These are phyloP conservation scores for Potamarius usumacintae DNA, from an alignment of 2,113 vertebrate genomes.

Conservation along the genomic window DNA sequence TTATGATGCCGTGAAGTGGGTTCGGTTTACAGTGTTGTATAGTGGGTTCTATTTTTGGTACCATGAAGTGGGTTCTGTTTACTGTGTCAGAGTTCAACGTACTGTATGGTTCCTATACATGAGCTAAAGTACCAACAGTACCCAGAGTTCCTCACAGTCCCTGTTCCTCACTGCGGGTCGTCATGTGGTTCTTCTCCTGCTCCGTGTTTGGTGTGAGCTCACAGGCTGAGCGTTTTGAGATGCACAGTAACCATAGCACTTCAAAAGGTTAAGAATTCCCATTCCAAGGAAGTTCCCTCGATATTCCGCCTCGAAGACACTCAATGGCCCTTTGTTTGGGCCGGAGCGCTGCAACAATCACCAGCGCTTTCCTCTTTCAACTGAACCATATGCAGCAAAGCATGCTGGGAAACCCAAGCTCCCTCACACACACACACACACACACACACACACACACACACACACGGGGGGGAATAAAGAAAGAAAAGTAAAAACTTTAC, in stretches of 20 bases:
- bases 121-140: constrained; percentile 52
- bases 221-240: constrained; percentile 19
- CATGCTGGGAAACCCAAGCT: constrained; percentile 59
- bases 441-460: too few species aligned
- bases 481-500: constrained; percentile 15
- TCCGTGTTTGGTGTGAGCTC: neutral
- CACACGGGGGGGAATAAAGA: neutral
- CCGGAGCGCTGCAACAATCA: constrained; percentile 56
- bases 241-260: constrained; percentile 52
- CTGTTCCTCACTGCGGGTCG: neutral
- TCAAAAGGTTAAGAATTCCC: constrained; percentile 63
- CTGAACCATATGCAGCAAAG: constrained; percentile 41
- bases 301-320: constrained; percentile 49
- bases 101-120: constrained; percentile 18
- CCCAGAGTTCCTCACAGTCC: constrained; percentile 1
- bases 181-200: neutral
- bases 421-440: constrained; percentile 47
- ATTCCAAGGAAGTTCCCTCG: constrained; percentile 53
- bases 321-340: constrained; percentile 63
- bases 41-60: neutral
- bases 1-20: neutral
- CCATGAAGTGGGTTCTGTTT: neutral
- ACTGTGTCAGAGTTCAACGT: constrained; percentile 54
- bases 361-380: constrained; percentile 59
- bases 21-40: neutral